A percentile compares a stretch with the other conserved stretches of the same genome.
Conservation (phyloP, 1,140 invertebrate genomes). For the Panagrolaimus sp. region DNA sequence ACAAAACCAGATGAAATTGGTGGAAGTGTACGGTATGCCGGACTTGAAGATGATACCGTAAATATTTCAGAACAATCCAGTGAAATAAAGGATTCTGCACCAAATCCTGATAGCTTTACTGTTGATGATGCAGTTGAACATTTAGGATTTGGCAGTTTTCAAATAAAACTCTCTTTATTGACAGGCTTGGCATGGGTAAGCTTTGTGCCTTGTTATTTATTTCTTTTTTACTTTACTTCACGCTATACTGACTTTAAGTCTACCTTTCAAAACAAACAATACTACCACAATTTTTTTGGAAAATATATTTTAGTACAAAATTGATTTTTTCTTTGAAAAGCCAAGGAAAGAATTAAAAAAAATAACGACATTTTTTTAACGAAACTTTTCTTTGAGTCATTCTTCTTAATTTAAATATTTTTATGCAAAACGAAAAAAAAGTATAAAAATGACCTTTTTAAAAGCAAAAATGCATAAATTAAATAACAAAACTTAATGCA, state of each 20-base stretch:
- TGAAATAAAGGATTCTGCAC: constrained; percentile 37
- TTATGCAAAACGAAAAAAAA: too few species aligned
- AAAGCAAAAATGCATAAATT: background rate
- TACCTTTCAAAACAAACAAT: too few species aligned
- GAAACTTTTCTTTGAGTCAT: too few species aligned
- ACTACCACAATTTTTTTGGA: too few species aligned
- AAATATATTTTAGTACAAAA: too few species aligned
- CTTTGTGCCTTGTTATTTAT: background rate
- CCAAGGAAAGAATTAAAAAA: too few species aligned
- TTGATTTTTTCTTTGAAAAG: too few species aligned
- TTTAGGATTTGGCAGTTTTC: constrained; percentile 89
- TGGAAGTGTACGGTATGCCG: constrained; percentile 37
- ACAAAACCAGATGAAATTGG: constrained; percentile 23
- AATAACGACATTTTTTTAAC: too few species aligned
- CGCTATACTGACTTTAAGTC: constrained; percentile 7
- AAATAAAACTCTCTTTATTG: constrained; percentile 70
- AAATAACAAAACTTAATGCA: background rate
- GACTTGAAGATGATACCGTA: constrained; percentile 33
- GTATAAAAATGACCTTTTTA: background rate
- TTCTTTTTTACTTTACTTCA: background rate
- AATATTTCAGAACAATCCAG: constrained; percentile 46
- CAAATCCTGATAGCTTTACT: constrained; percentile 76
- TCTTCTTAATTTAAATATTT: too few species aligned
- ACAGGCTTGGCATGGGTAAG: constrained; percentile 64
- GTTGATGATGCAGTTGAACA: constrained; percentile 89